A percentile compares a stretch with the other conserved stretches of the same genome.
These are phyloP conservation scores for Physella acuta DNA, from an alignment of 1,140 invertebrate species.

Conservation along the genomic window DNA sequence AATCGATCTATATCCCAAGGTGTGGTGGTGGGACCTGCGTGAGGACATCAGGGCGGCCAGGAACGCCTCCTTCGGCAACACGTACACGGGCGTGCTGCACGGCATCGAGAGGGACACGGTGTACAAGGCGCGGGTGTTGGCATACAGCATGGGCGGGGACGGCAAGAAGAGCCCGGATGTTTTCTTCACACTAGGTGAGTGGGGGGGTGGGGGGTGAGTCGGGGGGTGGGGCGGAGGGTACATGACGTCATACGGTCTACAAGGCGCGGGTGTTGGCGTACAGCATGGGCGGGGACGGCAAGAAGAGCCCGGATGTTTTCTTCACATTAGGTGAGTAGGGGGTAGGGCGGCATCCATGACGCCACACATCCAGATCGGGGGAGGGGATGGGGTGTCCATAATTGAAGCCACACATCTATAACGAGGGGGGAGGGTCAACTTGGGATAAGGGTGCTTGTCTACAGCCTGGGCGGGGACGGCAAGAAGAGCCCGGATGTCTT, in stretches of 20 bases:
- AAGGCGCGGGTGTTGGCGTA: slow-evolving; percentile 35
- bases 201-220: no score
- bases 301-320: slow-evolving; percentile 39
- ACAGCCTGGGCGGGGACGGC: slow-evolving; percentile 39
- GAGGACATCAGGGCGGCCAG: slow-evolving; percentile 28
- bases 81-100: slow-evolving; percentile 31
- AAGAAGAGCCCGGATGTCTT: slow-evolving; percentile 41
- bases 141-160: slow-evolving; percentile 36
- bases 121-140: slow-evolving; percentile 39
- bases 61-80: slow-evolving; percentile 26
- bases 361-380: slow-evolving; percentile 33
- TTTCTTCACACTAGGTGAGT: slow-evolving; percentile 43
- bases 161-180: slow-evolving; percentile 42
- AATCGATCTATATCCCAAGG: no score
- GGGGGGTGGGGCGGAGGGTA: slow-evolving; percentile 31
- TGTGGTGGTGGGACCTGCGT: slow-evolving; percentile 29
- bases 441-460: slow-evolving; percentile 38
- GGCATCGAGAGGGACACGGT: slow-evolving; percentile 34
- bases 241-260: slow-evolving; percentile 37
- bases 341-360: no score
- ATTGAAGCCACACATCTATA: no score
- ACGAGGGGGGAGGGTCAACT: no score
- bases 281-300: slow-evolving; percentile 40
- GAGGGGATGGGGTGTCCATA: no score
- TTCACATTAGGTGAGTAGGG: slow-evolving; percentile 44